Evolutionary conservation across 2,113 vertebrate species (phyloP), one percentile per base, ranked within the genome.

Genomic region (Hepsetus odoe): DNA sequence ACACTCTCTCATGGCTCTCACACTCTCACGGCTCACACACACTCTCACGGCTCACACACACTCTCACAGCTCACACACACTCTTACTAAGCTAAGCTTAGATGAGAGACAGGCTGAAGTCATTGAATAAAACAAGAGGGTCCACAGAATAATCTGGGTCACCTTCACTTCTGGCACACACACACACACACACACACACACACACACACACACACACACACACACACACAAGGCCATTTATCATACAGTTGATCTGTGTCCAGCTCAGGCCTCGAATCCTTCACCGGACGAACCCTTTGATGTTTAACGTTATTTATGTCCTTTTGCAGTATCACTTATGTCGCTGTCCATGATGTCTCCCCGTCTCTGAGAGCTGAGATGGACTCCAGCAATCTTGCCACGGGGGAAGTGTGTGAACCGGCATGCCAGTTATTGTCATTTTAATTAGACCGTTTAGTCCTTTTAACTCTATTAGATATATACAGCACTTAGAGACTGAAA

Each of bases 101-200:
- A 79, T 65, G 66, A 71, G 66, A 51, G 22, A 44, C 35, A 40
- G 51, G 59, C 59, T 79, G 66, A 72, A 78, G 28, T 16, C 65
- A 70, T 30, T 75, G 65, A 74, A 79, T 82, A 75, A 79, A 79
- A 75, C 72, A 77, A 38, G 58, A 64, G 70, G 14, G 30, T 62
- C 42, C n/a, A 33, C n/a, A n/a, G n/a, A 74, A 74, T 75, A 75
- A 74, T 79, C 71, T 46, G 49, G 81, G 72, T 82, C 81, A 82
- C 80, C 70, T 82, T 82, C 80, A 78, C 64, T 35, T 53, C 64
- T 11, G 55, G 22, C 76, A 51, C 28, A 30, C 24, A 55, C 28
- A 67, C 62, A 22, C 74, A 32, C 56, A 30, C 3, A 22, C 10
- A 49, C 22, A 42, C n/a, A 53, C 33, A 24, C 16, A 0, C 61